Base-by-base conservation (phyloP, 1,140 invertebrate genomes). In the Cepaea nemoralis region DNA sequence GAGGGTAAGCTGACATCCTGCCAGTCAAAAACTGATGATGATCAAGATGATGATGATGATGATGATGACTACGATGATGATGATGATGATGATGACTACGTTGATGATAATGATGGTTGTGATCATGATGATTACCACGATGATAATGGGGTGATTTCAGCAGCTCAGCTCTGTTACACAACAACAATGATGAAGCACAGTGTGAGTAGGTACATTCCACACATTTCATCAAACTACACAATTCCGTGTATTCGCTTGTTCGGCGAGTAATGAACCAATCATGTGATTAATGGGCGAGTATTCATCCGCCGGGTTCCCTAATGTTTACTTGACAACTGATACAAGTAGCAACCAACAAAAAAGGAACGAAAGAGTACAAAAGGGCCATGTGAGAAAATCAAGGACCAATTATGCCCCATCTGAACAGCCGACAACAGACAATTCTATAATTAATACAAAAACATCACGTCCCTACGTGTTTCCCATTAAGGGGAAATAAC, bases 361-460 rank as follows among this genome's bases (percentile, higher is more conserved):
- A 12, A n/a, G n/a, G 55, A n/a, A n/a, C 55, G 55, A 24, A 59
- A 5, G 55, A n/a, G 14, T 59, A 59, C 55, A 59, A n/a, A 59
- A 12, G 55, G 55, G 55, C 24, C 55, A n/a, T 59, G 55, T n/a
- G 55, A 59, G 55, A 59, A 59, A 59, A 59, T 59, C 55, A 59
- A 59, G 10, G 55, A 59, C 55, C 55, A 59, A 59, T 59, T 59
- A 59, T 59, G 14, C 3, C 12, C 55, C 55, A 59, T 59, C 55
- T 59, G 14, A 24, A 24, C 24, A n/a, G n/a, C 55, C 55, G 22
- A 59, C 55, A 19, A n/a, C 55, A 59, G 55, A 59, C 55, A 59
- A 59, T 59, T 59, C 55, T n/a, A 59, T 59, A 59, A 59, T 59
- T 59, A 59, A 14, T 22, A 59, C 55, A 59, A 59, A 59, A 59